A percentile compares a stretch with the other conserved stretches of the same genome.
Evolutionary conservation across 2,888 invertebrate genomes (phyloP).

Genomic region (Neoscelio sp.): DNA sequence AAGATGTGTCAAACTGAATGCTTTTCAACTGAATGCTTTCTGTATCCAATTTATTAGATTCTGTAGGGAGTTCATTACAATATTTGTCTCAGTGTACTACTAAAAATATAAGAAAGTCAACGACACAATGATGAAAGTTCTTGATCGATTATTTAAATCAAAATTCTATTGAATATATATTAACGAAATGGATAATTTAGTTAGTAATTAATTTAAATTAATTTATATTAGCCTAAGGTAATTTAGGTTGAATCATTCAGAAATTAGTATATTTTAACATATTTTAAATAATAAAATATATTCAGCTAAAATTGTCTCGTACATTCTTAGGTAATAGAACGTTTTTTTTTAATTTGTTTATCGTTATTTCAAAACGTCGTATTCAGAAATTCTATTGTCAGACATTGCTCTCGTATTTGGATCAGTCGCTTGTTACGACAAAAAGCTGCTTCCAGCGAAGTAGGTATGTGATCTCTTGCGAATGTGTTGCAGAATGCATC

Average conservation of each 20-base stretch:
- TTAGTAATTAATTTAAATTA: constrained; percentile 25
- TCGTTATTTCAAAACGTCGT: constrained; percentile 12
- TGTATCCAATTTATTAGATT: too few relatives aligned
- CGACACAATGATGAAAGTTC: background rate
- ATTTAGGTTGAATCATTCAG: constrained; percentile 2
- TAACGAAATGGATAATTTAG: background rate
- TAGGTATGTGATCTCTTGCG: constrained; percentile 45
- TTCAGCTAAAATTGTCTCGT: too few relatives aligned
- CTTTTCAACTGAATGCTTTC: too few relatives aligned
- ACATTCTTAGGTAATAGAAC: too few relatives aligned
- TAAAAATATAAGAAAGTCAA: too few relatives aligned
- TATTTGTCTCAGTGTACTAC: too few relatives aligned
- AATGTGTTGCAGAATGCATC: constrained; percentile 46
- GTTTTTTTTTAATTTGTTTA: too few relatives aligned
- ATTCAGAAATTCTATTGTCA: constrained; percentile 38
- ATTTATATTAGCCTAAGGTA: constrained; percentile 14
- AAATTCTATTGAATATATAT: constrained; percentile 23
- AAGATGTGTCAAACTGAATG: too few relatives aligned
- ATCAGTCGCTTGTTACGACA: constrained; percentile 35
- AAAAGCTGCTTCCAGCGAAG: constrained; percentile 51
- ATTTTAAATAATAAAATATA: constrained; percentile 1
- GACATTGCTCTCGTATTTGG: constrained; percentile 60
- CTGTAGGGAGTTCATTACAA: too few relatives aligned
- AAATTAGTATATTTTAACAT: background rate
- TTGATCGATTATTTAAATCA: background rate